A percentile compares a stretch with the other conserved stretches of the same genome.
Conservation (phyloP, 2,113 vertebrate species). For the Nesoenas mayeri region DNA sequence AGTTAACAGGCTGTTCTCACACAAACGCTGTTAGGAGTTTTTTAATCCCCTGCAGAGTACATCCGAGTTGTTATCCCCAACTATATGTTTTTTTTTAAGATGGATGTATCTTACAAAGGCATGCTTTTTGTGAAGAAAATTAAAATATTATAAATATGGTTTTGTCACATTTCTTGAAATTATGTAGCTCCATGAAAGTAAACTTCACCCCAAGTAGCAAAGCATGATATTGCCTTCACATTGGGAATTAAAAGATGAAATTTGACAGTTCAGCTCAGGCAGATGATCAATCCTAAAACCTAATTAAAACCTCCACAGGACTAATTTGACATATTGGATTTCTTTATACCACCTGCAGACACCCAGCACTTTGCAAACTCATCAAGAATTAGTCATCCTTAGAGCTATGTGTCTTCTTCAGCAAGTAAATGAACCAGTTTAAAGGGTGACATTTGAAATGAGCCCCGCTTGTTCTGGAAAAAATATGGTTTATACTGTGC, state of each 20-base stretch:
- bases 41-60: neutral
- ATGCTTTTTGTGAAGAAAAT: neutral
- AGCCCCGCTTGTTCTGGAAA: neutral
- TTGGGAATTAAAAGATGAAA: neutral
- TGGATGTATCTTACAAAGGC: neutral
- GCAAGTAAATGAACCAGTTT: neutral
- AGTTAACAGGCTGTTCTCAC: conserved; percentile 7
- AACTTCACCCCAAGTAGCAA: neutral
- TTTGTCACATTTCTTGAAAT: neutral
- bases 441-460: neutral
- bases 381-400: neutral
- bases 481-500: neutral
- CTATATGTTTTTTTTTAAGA: neutral
- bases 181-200: neutral
- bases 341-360: conserved; percentile 17
- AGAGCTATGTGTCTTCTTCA: neutral
- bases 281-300: neutral
- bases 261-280: neutral
- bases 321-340: neutral
- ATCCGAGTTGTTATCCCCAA: neutral
- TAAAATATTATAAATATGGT: neutral
- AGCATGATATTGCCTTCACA: neutral
- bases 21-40: neutral
- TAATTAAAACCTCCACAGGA: neutral
- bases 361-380: neutral